Base-by-base conservation (phyloP, 2,797 vertebrate species). In the Pogonophryne albipinna region DNA sequence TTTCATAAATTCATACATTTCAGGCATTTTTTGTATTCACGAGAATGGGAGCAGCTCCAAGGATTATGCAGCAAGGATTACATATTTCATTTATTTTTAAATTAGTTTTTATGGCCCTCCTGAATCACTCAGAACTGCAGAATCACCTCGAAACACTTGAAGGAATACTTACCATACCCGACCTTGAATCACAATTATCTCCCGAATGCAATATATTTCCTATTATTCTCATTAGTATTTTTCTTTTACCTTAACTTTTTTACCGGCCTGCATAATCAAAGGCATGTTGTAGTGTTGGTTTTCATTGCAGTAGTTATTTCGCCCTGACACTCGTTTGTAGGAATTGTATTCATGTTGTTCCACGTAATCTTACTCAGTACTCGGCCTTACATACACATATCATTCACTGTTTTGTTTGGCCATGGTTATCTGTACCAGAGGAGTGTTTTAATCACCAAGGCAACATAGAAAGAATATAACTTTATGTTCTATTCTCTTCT, bases 391-490 rank as follows among this genome's bases (percentile, higher is more conserved):
- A 41, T 55, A n/a, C 19, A 47, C 34, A 49, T 17, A 42, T 46
- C 6, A 50, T 42, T 66, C 8, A 14, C 46, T 17, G 52, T 27
- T 72, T 66, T 45, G 13, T 47, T 12, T 60, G 56, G 49, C 31
- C 45, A 66, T 57, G 57, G 9, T 34, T 65, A 11, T 58, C 51
- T 53, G 14, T 53, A 41, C 38, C 12, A 19, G 41, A 23, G n/a
- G 31, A 62, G 50, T 66, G 51, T 41, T 74, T 76, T 64, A 31
- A 73, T 84, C 77, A 62, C 74, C 67, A 79, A 57, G 45, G 60
- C 60, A 77, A 66, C 60, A 5, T 62, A 45, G 66, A 6, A 27
- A 63, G 23, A 38, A 27, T 27, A 27, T 27, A 82, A 66, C 66
- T 56, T 71, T 9, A 27, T 74, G 31, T 77, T 76, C 61, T 63